Percentiles rank a stretch among this genome's conserved stretches.
phyloP scores from a whole-genome alignment of 2,113 vertebrate genomes.

The Oceanodroma tethys region DNA sequence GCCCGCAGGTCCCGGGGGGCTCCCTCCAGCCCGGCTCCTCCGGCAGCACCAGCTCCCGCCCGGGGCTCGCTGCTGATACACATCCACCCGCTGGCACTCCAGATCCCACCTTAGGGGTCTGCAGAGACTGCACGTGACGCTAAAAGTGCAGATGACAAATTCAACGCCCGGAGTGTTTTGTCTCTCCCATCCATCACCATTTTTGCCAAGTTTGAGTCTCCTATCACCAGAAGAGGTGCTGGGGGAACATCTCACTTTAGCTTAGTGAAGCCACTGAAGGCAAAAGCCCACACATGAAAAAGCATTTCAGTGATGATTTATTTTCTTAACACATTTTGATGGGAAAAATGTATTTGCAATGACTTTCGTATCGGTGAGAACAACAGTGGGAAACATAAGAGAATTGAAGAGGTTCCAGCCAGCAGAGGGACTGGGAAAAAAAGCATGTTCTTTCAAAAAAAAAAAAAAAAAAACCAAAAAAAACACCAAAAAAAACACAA shows the following conservation, averaged over 20 bases:
- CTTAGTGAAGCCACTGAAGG: neutral
- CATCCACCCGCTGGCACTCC: rapidly evolving
- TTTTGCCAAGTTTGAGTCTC: neutral
- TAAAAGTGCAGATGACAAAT: neutral
- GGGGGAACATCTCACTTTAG: neutral
- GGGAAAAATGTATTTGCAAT: neutral
- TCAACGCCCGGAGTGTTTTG: rapidly evolving
- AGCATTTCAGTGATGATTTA: neutral
- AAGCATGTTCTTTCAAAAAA: neutral
- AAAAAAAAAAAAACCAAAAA: neutral
- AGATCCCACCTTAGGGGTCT: rapidly evolving
- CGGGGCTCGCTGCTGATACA: rapidly evolving
- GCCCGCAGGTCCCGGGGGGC: neutral
- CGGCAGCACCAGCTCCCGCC: neutral
- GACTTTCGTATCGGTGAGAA: neutral
- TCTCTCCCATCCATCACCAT: neutral
- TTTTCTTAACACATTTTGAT: neutral
- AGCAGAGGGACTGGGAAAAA: neutral
- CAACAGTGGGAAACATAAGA: neutral
- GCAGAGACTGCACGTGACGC: rapidly evolving
- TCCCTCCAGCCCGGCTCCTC: neutral
- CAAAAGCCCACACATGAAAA: neutral
- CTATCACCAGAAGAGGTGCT: neutral
- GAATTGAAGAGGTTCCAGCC: neutral
- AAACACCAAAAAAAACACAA: neutral